Evolutionary conservation across 2,113 vertebrate genomes (phyloP), one percentile per base, ranked within the genome.

Genomic region (Hippocampus abdominalis): DNA sequence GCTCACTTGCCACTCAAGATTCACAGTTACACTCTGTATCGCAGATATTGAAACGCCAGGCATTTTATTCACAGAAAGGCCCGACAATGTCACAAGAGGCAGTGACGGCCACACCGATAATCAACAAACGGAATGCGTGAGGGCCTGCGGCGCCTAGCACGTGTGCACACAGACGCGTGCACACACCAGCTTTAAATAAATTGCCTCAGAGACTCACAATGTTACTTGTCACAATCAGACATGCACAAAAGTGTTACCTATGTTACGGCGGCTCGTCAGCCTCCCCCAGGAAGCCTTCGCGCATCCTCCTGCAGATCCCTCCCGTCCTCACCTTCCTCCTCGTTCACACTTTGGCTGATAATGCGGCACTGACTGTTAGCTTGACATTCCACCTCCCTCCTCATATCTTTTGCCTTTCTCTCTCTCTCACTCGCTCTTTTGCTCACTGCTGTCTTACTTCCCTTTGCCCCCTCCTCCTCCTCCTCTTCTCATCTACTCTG

Each of bases 331-430:
- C 73, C 57, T 75, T 79, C 77, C 64, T 78, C 76, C 65, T 63
- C 72, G 72, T 81, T 85, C 83, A 79, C 84, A 81, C 82, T 86
- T 81, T 81, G 79, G 84, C 80, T 93, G 93, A 93, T 92, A 94
- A 83, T 94, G 91, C 89, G 86, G 92, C 81, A 92, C 90, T 64
- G 92, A 91, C 78, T 84, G 92, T 89, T 85, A 92, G 92, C 89
- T 91, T 89, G 90, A 90, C 78, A 81, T 90, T 90, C 90, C 91
- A 87, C 89, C 82, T 86, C 83, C 77, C 80, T 86, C 76, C 65
- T 80, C 79, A 81, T 76, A 80, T 83, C 86, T 81, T 70, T 80
- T 70, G 67, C 72, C 87, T 87, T 84, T 82, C 64, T 88, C 86
- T 79, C 86, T 79, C 32, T 49, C 46, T 16, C 46, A 20, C 72